These are phyloP conservation scores for Mastomys natalensis DNA, from an alignment of 2,113 vertebrate genomes.

Conservation along the genomic window DNA sequence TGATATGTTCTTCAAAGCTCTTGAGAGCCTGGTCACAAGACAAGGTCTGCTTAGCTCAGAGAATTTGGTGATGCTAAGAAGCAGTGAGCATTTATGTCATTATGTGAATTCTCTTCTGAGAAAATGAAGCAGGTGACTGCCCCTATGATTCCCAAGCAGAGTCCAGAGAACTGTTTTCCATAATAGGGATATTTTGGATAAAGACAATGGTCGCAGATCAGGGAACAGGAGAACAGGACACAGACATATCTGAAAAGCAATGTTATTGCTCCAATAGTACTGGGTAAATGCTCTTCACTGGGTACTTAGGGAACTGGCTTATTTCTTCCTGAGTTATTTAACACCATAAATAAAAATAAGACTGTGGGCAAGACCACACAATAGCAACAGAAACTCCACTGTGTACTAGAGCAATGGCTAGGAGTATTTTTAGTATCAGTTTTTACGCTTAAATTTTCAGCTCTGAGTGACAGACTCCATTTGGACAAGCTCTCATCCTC, in stretches of 20 bases:
- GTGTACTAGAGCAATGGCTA: background rate
- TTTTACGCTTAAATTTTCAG: background rate
- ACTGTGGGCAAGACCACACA: background rate
- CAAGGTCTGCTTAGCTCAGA: background rate
- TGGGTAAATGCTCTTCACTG: background rate
- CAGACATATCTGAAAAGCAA: background rate
- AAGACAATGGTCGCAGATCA: background rate
- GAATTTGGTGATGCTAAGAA: rapidly evolving
- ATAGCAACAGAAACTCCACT: background rate
- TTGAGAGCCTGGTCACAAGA: background rate
- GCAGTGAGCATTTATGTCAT: rapidly evolving
- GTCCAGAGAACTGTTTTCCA: background rate
- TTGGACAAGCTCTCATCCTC: too few relatives aligned
- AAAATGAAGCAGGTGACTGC: background rate
- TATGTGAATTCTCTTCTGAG: background rate
- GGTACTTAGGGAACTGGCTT: background rate
- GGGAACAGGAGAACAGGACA: background rate
- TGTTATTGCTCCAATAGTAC: rapidly evolving
- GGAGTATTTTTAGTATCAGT: background rate
- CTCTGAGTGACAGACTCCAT: background rate
- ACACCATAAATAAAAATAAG: background rate
- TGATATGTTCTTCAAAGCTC: background rate
- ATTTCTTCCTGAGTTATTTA: background rate
- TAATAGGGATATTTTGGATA: too few relatives aligned
- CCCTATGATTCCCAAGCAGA: rapidly evolving